Conservation (phyloP, 2,888 invertebrate species). For the Rhabditoides inermis region DNA sequence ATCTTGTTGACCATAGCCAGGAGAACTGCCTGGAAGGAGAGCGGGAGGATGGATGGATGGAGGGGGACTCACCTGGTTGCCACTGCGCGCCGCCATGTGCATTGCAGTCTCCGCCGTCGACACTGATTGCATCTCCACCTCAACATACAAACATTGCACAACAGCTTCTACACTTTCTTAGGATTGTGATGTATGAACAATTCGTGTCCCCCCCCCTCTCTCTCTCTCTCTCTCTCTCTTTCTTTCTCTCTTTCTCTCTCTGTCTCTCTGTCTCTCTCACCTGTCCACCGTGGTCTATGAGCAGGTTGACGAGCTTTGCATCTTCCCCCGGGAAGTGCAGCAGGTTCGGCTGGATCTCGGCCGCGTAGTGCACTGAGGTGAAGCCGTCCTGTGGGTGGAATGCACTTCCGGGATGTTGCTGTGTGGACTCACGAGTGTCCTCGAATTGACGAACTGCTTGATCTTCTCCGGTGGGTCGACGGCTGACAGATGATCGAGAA, state of each 20-base stretch:
- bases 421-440: constrained; percentile 32
- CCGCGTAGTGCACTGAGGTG: constrained; percentile 85
- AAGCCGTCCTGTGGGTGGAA: constrained; percentile 84
- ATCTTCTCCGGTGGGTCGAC: constrained; percentile 25
- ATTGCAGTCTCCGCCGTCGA: constrained; percentile 84
- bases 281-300: constrained; percentile 84
- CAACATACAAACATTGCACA: not conserved
- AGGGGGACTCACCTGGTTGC: constrained; percentile 66
- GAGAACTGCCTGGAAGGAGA: constrained; percentile 69
- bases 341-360: constrained; percentile 75
- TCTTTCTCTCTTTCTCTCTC: not conserved
- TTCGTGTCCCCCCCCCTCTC: too few relatives aligned
- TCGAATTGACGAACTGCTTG: constrained; percentile 40
- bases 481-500: constrained; percentile 68
- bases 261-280: constrained; percentile 54
- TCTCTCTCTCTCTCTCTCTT: not conserved
- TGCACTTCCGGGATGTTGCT: not conserved
- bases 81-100: constrained; percentile 86
- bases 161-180: too few relatives aligned
- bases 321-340: constrained; percentile 69
- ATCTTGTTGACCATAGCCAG: constrained; percentile 86
- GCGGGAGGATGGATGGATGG: constrained; percentile 1
- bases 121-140: constrained; percentile 34
- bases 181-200: not conserved
- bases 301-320: constrained; percentile 73